Evolutionary conservation across 2,797 vertebrate species (phyloP).

Genomic region (Pipistrellus kuhlii): DNA sequence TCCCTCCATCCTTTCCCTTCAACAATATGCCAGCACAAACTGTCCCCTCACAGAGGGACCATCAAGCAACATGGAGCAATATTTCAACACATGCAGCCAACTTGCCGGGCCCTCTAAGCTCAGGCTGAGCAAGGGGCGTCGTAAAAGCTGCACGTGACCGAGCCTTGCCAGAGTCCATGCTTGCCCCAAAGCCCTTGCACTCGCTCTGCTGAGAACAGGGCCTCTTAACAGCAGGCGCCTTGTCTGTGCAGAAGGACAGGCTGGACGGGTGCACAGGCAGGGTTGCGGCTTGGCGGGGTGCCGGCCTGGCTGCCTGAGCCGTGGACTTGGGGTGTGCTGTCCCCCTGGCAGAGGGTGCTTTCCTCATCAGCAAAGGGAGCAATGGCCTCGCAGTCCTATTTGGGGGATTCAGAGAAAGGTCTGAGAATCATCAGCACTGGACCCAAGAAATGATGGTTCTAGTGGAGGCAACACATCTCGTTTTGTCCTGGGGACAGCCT

Average conservation of each 20-base stretch:
- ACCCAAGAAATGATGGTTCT: background rate
- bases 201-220: background rate
- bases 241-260: background rate
- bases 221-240: background rate
- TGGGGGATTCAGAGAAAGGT: background rate
- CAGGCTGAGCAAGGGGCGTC: background rate
- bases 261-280: background rate
- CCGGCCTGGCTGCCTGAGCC: accelerated
- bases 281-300: too few relatives aligned
- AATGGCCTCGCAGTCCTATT: background rate
- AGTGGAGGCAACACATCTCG: accelerated
- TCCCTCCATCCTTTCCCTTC: background rate
- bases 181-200: background rate
- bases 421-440: background rate
- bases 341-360: background rate
- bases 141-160: accelerated
- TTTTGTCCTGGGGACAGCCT: background rate
- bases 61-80: background rate
- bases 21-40: slow-evolving; percentile 3
- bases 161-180: background rate
- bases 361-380: background rate
- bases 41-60: background rate
- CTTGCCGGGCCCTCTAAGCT: background rate
- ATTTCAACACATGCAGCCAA: background rate
- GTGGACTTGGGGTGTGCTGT: background rate